Evolutionary conservation across 2,113 vertebrate genomes (phyloP).

Genomic region (Pundamilia nyererei): DNA sequence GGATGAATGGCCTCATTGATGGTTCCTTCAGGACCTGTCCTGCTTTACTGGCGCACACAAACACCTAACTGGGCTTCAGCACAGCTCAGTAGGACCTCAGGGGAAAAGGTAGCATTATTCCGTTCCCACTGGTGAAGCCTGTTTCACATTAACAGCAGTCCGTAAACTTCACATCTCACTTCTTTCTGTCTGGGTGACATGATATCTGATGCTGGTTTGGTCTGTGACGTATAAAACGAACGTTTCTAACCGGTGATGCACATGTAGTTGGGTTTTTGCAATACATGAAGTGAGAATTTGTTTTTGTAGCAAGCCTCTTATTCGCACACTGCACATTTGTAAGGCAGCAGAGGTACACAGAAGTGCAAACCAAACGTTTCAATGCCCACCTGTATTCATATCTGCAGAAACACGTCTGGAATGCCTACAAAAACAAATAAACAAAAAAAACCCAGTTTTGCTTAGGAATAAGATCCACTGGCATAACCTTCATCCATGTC

Average conservation of each 20-base stretch:
- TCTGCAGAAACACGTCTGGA: background rate
- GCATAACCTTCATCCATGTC: rapidly evolving
- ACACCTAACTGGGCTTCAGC: background rate
- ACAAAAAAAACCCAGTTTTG: rapidly evolving
- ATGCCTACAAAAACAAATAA: background rate
- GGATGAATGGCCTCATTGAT: slow-evolving; percentile 54
- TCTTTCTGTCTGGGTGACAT: background rate
- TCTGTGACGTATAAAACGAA: background rate
- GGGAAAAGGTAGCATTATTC: background rate
- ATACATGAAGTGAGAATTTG: background rate
- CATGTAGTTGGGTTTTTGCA: background rate
- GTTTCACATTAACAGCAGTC: background rate
- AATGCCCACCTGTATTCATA: background rate
- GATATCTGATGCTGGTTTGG: background rate
- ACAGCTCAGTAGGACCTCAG: background rate
- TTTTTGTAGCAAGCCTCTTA: background rate
- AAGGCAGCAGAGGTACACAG: background rate
- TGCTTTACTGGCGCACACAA: background rate
- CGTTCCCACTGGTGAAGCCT: background rate
- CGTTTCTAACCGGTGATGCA: rapidly evolving
- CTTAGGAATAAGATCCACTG: background rate
- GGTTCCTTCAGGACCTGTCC: slow-evolving; percentile 22
- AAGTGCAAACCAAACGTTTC: background rate
- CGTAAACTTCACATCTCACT: background rate
- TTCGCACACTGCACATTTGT: background rate